A percentile compares a stretch with the other conserved stretches of the same genome.
Conservation (phyloP, 2,113 vertebrate species). For the Salminus brasiliensis region DNA sequence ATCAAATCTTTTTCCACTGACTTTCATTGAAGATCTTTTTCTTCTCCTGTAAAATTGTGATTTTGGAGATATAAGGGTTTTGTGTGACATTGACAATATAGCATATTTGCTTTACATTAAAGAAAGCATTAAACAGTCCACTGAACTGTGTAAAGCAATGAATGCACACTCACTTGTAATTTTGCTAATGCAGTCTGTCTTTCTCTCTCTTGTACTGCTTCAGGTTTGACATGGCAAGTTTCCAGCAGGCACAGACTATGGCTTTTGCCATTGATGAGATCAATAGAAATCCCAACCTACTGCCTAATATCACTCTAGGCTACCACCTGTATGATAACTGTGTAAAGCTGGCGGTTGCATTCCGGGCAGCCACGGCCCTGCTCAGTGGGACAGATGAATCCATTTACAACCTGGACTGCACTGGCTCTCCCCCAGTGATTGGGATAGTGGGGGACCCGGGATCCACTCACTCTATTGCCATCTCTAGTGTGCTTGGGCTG, state of each 20-base stretch:
- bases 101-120: background rate
- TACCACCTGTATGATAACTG: conserved; percentile 71
- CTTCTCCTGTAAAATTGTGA: too few relatives aligned
- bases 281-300: conserved; percentile 61
- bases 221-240: conserved; percentile 65
- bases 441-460: conserved; percentile 68
- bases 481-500: conserved; percentile 66
- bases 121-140: too few relatives aligned
- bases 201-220: background rate
- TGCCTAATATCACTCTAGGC: conserved; percentile 68
- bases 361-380: conserved; percentile 61
- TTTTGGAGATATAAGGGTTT: too few relatives aligned
- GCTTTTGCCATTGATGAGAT: conserved; percentile 70
- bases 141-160: background rate
- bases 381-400: conserved; percentile 56
- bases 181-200: background rate
- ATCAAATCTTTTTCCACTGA: too few relatives aligned
- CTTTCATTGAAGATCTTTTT: too few relatives aligned
- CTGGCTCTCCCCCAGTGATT: conserved; percentile 59
- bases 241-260: conserved; percentile 67
- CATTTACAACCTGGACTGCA: conserved; percentile 49
- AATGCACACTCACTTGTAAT: background rate
- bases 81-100: background rate
- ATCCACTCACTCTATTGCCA: conserved; percentile 67
- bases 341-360: conserved; percentile 58